Conservation (phyloP, 2,888 invertebrate genomes). For the Tribolium freemani region DNA sequence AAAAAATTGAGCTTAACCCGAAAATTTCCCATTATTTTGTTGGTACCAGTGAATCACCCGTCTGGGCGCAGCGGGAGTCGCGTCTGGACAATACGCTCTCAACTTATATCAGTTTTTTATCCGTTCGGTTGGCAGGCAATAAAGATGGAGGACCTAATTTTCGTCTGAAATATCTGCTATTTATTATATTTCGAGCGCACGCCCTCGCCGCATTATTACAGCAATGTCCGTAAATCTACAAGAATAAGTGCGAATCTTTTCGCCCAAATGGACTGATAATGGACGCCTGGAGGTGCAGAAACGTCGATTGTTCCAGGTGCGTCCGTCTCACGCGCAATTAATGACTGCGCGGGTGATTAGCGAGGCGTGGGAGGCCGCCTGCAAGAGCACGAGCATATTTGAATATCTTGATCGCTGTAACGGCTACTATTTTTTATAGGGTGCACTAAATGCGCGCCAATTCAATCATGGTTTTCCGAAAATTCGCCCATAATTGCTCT, state of each 20-base stretch:
- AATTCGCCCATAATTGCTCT: too few relatives aligned
- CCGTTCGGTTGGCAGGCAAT: conserved; percentile 66
- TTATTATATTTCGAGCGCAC: conserved; percentile 57
- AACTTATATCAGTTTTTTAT: conserved; percentile 66
- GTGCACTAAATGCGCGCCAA: too few relatives aligned
- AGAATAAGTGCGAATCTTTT: not conserved
- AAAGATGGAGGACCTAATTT: conserved; percentile 68
- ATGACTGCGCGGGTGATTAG: conserved; percentile 50
- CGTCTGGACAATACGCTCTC: conserved; percentile 65
- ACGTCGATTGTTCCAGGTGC: conserved; percentile 48
- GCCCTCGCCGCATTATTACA: conserved; percentile 8
- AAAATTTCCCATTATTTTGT: conserved; percentile 57
- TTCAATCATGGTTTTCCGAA: too few relatives aligned
- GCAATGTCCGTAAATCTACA: not conserved
- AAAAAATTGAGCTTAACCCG: too few relatives aligned
- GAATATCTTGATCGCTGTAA: conserved; percentile 31
- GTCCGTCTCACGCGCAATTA: conserved; percentile 51
- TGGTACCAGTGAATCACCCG: conserved; percentile 64
- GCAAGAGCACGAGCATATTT: conserved; percentile 43
- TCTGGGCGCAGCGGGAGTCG: conserved; percentile 63
- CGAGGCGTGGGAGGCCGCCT: conserved; percentile 53
- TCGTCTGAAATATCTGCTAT: conserved; percentile 65
- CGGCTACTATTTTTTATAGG: conserved; percentile 22
- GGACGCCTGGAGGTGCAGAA: conserved; percentile 25
- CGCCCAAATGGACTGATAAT: not conserved